Evolutionary conservation across 2,888 invertebrate species (phyloP).

Genomic region (Darwinula stevensoni): DNA sequence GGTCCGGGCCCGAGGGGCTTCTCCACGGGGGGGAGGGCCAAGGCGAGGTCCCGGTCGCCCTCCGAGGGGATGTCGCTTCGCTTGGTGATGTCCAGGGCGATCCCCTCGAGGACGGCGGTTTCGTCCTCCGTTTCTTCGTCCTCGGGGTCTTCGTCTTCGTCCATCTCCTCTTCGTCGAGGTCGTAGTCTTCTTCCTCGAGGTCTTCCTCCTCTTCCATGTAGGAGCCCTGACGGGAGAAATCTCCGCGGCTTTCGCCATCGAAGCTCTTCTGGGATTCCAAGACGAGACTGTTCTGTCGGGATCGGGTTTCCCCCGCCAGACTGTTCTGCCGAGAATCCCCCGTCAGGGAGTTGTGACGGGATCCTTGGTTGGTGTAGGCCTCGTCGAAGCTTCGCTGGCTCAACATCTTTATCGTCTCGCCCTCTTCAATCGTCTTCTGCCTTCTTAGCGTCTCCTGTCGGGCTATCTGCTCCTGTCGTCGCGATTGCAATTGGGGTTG

Average conservation of each 20-base stretch:
- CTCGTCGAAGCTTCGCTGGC: too few relatives aligned
- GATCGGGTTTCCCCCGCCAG: background rate
- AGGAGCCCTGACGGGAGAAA: background rate
- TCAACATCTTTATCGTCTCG: too few relatives aligned
- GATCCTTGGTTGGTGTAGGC: too few relatives aligned
- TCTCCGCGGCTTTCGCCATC: background rate
- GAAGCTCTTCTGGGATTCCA: too few relatives aligned
- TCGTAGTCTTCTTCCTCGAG: too few relatives aligned
- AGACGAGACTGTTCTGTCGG: too few relatives aligned
- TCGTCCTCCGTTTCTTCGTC: background rate
- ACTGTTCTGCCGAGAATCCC: background rate
- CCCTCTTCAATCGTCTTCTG: background rate
- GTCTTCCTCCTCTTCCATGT: too few relatives aligned
- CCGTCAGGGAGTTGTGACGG: background rate
- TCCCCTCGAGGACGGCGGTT: background rate
- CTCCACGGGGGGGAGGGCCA: background rate
- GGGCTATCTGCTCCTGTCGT: too few relatives aligned
- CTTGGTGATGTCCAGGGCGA: constrained; percentile 1
- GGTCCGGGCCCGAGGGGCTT: background rate
- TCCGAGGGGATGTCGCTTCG: background rate
- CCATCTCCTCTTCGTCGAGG: too few relatives aligned
- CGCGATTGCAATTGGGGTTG: too few relatives aligned
- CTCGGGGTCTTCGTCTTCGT: background rate
- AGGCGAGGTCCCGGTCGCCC: background rate
- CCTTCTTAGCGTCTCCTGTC: background rate